phyloP scores from a whole-genome alignment of 2,888 invertebrate species.

The Pocota personata region DNA sequence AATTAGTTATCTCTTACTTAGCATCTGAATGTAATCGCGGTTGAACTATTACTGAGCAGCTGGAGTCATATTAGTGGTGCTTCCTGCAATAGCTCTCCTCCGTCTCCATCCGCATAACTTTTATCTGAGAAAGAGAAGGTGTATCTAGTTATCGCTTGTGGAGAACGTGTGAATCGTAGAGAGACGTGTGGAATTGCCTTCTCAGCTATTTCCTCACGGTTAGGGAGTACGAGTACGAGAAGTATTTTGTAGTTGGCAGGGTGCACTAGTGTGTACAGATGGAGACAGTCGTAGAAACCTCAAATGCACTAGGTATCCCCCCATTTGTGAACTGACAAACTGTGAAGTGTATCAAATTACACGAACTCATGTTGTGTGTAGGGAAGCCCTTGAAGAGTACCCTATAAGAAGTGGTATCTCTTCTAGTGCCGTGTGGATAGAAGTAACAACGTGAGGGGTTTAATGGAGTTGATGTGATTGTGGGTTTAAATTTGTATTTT shows the following conservation, averaged over 20 bases:
- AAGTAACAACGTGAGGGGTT: neutral
- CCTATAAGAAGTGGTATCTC: neutral
- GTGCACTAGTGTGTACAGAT: neutral
- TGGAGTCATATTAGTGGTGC: conserved; percentile 8
- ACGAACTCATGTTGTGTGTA: conserved; percentile 23
- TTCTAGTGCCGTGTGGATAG: neutral
- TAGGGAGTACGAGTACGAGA: neutral
- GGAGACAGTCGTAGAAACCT: conserved; percentile 6
- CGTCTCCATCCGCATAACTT: neutral
- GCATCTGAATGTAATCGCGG: conserved; percentile 56
- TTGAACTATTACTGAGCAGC: conserved; percentile 55
- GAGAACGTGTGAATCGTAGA: conserved; percentile 28
- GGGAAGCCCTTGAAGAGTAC: conserved; percentile 65
- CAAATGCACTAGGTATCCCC: conserved; percentile 36
- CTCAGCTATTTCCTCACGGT: conserved; percentile 11
- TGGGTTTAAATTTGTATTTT: conserved; percentile 11
- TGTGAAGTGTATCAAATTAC: conserved; percentile 57
- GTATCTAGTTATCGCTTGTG: neutral
- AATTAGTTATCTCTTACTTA: conserved; percentile 1
- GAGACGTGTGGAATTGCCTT: conserved; percentile 34
- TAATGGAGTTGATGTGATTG: conserved; percentile 49
- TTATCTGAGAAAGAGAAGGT: conserved; percentile 4
- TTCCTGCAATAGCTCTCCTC: neutral
- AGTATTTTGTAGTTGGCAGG: conserved; percentile 1
- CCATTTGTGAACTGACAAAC: conserved; percentile 39